phyloP scores from a whole-genome alignment of 2,113 vertebrate genomes.

The Amblyopsis rosae region DNA sequence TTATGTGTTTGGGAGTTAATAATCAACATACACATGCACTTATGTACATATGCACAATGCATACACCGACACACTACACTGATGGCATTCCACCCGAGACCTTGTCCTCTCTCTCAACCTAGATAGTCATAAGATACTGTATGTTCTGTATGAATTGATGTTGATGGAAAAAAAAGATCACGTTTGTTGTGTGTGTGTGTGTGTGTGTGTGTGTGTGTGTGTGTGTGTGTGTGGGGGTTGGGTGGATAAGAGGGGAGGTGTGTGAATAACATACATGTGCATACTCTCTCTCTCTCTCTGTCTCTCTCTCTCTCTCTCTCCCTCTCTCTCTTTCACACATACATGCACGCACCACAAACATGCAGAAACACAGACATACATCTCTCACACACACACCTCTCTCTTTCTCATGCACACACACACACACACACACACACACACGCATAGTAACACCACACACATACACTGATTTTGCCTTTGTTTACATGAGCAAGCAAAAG shows the following conservation, averaged over 20 bases:
- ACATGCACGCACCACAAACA: slow-evolving; percentile 12
- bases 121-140: slow-evolving; percentile 29
- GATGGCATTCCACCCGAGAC: slow-evolving; percentile 4
- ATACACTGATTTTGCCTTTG: slow-evolving; percentile 34
- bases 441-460: slow-evolving; percentile 1
- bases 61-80: slow-evolving; percentile 6
- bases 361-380: neutral
- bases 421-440: slow-evolving; percentile 17
- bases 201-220: no score
- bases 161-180: slow-evolving; percentile 33
- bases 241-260: no score
- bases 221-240: no score
- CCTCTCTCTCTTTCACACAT: neutral
- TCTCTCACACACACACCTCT: neutral
- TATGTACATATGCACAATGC: neutral
- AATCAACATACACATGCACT: slow-evolving; percentile 22
- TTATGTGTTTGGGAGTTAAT: slow-evolving; percentile 27
- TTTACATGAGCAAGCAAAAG: slow-evolving; percentile 50
- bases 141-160: slow-evolving; percentile 28
- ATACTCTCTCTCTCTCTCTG: neutral
- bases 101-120: slow-evolving; percentile 30
- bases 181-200: no score
- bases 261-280: no score
- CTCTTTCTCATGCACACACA: neutral
- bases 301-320: no score